Percentiles rank a stretch among this genome's conserved stretches.
Conservation (phyloP, 2,113 vertebrate genomes). For the Coturnix japonica region DNA sequence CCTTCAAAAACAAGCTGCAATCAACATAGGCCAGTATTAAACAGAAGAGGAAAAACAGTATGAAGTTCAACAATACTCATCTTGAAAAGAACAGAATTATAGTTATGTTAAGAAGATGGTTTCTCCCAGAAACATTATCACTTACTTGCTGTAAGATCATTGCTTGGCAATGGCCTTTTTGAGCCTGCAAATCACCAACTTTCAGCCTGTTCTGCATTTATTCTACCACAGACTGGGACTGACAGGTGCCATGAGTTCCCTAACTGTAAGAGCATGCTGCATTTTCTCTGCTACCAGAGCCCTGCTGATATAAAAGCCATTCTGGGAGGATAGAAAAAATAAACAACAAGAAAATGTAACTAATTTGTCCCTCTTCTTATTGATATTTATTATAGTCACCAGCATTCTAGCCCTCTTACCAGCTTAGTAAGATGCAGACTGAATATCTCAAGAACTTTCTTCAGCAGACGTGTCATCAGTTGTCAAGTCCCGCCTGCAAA, state of each 20-base stretch:
- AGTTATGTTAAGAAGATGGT: neutral
- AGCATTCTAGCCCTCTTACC: neutral
- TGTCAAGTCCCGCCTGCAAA: neutral
- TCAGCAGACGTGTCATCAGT: neutral
- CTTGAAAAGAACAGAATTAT: neutral
- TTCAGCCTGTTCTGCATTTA: neutral
- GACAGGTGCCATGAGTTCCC: neutral
- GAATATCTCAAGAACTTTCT: neutral
- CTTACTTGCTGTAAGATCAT: neutral
- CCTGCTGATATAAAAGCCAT: neutral
- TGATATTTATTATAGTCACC: neutral
- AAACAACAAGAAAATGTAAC: neutral
- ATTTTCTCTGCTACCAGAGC: neutral
- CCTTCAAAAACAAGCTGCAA: neutral
- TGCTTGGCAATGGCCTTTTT: neutral
- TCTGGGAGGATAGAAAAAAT: accelerated
- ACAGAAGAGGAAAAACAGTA: neutral
- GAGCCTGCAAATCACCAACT: neutral
- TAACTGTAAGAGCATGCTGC: neutral
- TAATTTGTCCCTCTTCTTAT: neutral
- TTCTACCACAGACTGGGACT: neutral
- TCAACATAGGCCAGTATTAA: too few relatives aligned
- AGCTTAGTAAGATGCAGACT: neutral
- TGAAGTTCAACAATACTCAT: neutral
- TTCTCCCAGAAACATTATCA: neutral